Percentiles rank a stretch among this genome's conserved stretches.
phyloP scores from a whole-genome alignment of 2,797 vertebrate species.

The Etheostoma perlongum region DNA sequence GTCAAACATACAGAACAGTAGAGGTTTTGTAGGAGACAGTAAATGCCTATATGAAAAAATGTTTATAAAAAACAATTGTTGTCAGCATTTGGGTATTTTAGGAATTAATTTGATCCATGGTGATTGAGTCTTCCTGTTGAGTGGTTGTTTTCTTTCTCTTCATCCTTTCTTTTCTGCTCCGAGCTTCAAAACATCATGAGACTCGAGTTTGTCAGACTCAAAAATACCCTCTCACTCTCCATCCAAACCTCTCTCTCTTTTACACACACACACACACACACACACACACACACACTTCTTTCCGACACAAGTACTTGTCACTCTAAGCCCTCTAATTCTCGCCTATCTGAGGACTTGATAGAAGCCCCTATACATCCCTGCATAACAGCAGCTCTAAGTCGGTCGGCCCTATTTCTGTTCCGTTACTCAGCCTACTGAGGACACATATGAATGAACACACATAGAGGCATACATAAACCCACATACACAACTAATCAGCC shows the following conservation, averaged over 20 bases:
- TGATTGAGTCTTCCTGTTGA: slow-evolving; percentile 44
- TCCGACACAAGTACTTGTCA: slow-evolving; percentile 38
- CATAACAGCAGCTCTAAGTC: slow-evolving; percentile 33
- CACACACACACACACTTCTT: slow-evolving; percentile 30
- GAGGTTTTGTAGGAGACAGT: slow-evolving; percentile 2
- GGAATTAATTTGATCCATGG: slow-evolving; percentile 47
- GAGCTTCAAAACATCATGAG: slow-evolving; percentile 81
- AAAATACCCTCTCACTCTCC: slow-evolving; percentile 57
- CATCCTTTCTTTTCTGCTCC: slow-evolving; percentile 37
- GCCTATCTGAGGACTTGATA: slow-evolving; percentile 47
- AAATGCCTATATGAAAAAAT: slow-evolving; percentile 5
- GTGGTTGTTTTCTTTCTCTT: slow-evolving; percentile 30
- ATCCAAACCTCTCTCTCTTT: slow-evolving; percentile 24
- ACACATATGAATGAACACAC: slow-evolving; percentile 10
- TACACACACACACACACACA: slow-evolving; percentile 14
- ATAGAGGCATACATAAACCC: background rate
- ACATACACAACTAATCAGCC: slow-evolving; percentile 19
- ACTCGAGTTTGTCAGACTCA: slow-evolving; percentile 71
- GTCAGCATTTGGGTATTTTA: slow-evolving; percentile 30
- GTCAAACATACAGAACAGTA: slow-evolving; percentile 13
- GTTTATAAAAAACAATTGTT: background rate
- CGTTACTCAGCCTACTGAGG: slow-evolving; percentile 20
- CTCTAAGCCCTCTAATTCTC: slow-evolving; percentile 44
- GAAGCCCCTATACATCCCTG: slow-evolving; percentile 41
- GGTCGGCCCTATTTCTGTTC: slow-evolving; percentile 46